phyloP scores from a whole-genome alignment of 2,113 vertebrate species.

The Phylloscopus trochiloides region DNA sequence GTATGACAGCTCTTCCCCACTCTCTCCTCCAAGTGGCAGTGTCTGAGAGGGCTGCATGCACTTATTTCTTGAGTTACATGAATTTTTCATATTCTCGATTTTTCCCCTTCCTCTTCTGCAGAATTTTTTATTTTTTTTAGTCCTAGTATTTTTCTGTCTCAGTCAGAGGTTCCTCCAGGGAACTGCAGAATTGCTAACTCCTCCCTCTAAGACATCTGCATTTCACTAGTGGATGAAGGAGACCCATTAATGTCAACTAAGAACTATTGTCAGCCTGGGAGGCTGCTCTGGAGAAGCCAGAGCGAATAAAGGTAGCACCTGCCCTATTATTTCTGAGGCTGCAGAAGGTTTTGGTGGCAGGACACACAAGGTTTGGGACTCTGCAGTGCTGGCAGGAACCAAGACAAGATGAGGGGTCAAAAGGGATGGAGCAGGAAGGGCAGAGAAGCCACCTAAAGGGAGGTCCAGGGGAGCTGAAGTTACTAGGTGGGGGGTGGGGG shows the following conservation, averaged over 20 bases:
- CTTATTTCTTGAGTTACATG: background rate
- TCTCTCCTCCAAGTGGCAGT: background rate
- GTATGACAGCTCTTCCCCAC: background rate
- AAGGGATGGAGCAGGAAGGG: background rate
- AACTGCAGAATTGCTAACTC: background rate
- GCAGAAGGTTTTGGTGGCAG: background rate
- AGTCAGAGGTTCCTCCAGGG: background rate
- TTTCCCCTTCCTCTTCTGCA: background rate
- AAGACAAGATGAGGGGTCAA: background rate
- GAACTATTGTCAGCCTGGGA: fast-evolving
- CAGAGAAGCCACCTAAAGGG: background rate
- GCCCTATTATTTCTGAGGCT: background rate
- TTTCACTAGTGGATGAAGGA: background rate
- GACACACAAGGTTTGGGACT: background rate
- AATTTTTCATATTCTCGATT: background rate
- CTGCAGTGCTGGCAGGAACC: background rate
- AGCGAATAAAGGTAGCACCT: background rate
- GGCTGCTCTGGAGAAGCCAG: background rate
- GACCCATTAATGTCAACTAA: background rate
- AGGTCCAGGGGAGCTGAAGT: background rate
- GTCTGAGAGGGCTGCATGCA: background rate
- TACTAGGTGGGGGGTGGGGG: fast-evolving
- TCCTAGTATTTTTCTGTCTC: background rate
- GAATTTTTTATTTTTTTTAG: background rate
- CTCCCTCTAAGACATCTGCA: background rate